Evolutionary conservation across 2,888 invertebrate species (phyloP).

Genomic region (Alcis repandata): DNA sequence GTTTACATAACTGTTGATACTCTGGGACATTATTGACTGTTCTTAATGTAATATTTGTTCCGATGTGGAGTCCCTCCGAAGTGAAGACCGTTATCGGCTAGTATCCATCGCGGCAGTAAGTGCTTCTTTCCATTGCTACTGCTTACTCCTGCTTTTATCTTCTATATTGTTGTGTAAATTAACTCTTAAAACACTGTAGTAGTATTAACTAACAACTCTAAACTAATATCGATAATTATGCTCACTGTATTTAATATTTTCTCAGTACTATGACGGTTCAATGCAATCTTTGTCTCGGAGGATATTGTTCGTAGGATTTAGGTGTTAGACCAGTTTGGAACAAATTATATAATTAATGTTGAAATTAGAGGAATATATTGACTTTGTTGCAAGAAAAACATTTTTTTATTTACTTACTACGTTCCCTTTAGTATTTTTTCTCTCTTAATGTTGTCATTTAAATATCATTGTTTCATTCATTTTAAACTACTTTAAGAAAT

Average conservation of each 20-base stretch:
- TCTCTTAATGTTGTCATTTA: constrained; percentile 68
- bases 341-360: constrained; percentile 71
- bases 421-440: constrained; percentile 61
- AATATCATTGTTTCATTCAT: constrained; percentile 73
- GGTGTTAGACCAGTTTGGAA: constrained; percentile 68
- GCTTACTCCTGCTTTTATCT: constrained; percentile 81
- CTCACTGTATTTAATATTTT: constrained; percentile 71
- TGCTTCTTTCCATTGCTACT: constrained; percentile 57
- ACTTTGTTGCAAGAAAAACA: constrained; percentile 81
- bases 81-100: constrained; percentile 4
- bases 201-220: constrained; percentile 74
- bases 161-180: constrained; percentile 77
- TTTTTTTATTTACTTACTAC: constrained; percentile 77
- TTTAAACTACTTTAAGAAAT: constrained; percentile 47
- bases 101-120: constrained; percentile 2
- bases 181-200: constrained; percentile 78
- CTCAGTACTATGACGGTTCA: constrained; percentile 79
- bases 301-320: constrained; percentile 68
- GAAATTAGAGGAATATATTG: constrained; percentile 83
- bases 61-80: not conserved
- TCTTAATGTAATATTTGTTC: not conserved
- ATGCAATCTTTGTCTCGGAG: constrained; percentile 85
- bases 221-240: constrained; percentile 70
- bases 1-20: not conserved
- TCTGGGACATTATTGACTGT: not conserved